Evolutionary conservation across 2,888 invertebrate species (phyloP), one percentile per base, ranked within the genome.

Genomic region (Meteorus cinctellus): DNA sequence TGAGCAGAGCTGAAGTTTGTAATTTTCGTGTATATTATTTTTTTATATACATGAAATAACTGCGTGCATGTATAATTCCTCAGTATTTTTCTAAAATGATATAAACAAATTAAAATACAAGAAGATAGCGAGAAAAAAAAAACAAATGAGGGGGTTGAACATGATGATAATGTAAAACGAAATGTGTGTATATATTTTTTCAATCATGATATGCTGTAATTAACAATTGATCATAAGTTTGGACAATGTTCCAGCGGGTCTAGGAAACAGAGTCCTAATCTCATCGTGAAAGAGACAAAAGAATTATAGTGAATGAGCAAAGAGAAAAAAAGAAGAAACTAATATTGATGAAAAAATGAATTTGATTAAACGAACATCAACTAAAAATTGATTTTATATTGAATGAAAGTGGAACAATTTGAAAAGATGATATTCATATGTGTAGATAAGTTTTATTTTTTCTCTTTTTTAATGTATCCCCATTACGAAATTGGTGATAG

Each of bases 211-310:
- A 63, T 63, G 34, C 63, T 72, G 48, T 55, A 55, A 59, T 65
- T 62, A 72, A 45, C 45, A 45, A 72, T 72, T 72, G 71, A 72
- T 45, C 77, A 73, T 71, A n/a, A 48, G 45, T 69, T 51, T 45
- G 77, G 66, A 55, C 19, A 55, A 65, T 79, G 82, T 83, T 80
- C 82, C 82, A 80, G 84, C 85, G 74, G 86, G 85, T 81, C 84
- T 85, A 81, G 84, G 83, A 81, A 78, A 63, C 63, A 63, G 6
- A 55, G 55, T 19, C 19, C 19, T 19, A 1, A 63, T 55, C 41
- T 31, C 70, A 55, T 66, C 48, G 31, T 55, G 16, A 67, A 69
- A 62, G 27, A 63, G 14, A 74, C n/a, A 24, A 60, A 67, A 59
- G 65, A n/a, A 27, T 34, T n/a, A n/a, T 2, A 63, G n/a, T 10